Conservation (phyloP, 2,888 invertebrate genomes). For the Lepidochitona cinerea region DNA sequence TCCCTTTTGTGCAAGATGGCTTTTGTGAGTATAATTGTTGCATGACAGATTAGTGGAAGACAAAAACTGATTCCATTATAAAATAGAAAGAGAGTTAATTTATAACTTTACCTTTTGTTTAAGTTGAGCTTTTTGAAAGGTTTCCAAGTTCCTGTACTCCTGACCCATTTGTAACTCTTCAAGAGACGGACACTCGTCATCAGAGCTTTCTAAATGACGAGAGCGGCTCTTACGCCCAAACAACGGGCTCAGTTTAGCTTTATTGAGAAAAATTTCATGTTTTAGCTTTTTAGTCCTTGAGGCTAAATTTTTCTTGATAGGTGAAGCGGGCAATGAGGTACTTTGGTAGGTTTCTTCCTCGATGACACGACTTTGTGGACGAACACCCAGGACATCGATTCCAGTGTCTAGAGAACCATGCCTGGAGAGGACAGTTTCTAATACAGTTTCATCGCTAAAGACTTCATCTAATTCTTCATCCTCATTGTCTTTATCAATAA, state of each 20-base stretch:
- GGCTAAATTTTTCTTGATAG: constrained; percentile 47
- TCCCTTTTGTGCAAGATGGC: no score
- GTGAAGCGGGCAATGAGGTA: constrained; percentile 65
- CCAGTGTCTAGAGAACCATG: constrained; percentile 29
- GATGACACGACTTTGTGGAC: neutral
- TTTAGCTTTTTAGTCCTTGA: constrained; percentile 44
- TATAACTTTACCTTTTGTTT: constrained; percentile 60
- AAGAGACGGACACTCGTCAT: constrained; percentile 47
- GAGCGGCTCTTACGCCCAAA: constrained; percentile 50
- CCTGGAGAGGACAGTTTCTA: neutral
- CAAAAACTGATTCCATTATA: no score
- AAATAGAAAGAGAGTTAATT: no score
- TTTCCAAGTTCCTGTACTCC: constrained; percentile 64
- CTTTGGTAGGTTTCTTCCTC: constrained; percentile 49
- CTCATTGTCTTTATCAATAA: neutral
- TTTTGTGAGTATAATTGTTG: no score
- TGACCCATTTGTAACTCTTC: constrained; percentile 54
- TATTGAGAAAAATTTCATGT: constrained; percentile 53
- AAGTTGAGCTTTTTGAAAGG: constrained; percentile 67
- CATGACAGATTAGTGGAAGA: no score
- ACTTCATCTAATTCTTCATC: neutral
- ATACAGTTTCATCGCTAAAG: neutral
- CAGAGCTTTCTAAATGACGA: constrained; percentile 47
- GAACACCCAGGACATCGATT: constrained; percentile 17
- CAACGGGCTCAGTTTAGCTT: constrained; percentile 59